Evolutionary conservation across 2,797 vertebrate species (phyloP).

Genomic region (Mastacembelus armatus): DNA sequence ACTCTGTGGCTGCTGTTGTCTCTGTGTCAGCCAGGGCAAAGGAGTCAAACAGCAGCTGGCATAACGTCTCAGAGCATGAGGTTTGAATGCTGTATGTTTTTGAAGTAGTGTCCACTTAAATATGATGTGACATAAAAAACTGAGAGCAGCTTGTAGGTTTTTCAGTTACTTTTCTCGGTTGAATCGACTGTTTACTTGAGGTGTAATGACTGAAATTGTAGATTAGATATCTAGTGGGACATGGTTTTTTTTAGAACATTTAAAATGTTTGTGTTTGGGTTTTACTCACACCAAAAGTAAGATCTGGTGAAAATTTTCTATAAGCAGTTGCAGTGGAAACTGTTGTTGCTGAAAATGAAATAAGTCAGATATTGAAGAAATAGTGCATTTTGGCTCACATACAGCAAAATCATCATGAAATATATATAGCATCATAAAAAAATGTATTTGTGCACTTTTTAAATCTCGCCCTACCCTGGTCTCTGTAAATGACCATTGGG

Average conservation of each 20-base stretch:
- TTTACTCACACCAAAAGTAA: neutral
- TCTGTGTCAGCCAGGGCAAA: constrained; percentile 15
- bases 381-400: too few relatives aligned
- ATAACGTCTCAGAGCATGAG: neutral
- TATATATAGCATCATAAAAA: too few relatives aligned
- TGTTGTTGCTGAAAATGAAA: too few relatives aligned
- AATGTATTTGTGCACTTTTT: too few relatives aligned
- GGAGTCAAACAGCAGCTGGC: constrained; percentile 29
- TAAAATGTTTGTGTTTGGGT: neutral
- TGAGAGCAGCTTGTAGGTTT: constrained; percentile 6
- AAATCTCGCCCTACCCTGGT: too few relatives aligned
- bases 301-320: neutral
- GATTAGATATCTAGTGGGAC: too few relatives aligned
- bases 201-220: neutral
- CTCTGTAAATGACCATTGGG: too few relatives aligned
- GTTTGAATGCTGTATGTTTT: neutral
- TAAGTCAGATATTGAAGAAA: too few relatives aligned
- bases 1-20: constrained; percentile 5
- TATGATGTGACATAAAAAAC: neutral
- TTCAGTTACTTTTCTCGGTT: neutral
- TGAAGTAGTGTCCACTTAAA: constrained; percentile 23
- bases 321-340: too few relatives aligned
- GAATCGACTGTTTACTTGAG: too few relatives aligned
- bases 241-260: too few relatives aligned
- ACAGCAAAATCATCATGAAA: too few relatives aligned